These are phyloP conservation scores for Tetramorium parvispinum DNA, from an alignment of 1,140 invertebrate genomes.

Conservation along the genomic window DNA sequence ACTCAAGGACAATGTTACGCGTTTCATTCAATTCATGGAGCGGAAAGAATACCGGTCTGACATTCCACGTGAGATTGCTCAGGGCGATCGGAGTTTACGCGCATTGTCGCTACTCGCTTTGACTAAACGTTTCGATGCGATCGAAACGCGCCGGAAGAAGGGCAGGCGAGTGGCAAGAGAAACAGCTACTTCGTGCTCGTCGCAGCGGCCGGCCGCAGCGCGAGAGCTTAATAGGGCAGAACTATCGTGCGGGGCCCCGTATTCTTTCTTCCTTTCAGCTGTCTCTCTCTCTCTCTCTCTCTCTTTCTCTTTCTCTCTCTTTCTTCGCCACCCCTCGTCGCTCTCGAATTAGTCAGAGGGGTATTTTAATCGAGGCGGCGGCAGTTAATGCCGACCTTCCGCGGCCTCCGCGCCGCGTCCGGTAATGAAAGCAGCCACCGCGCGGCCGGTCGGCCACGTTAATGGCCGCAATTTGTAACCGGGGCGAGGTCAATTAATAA, in stretches of 20 bases:
- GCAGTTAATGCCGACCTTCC: slow-evolving; percentile 52
- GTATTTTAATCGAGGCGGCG: slow-evolving; percentile 43
- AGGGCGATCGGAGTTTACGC: slow-evolving; percentile 20
- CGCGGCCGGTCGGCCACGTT: slow-evolving; percentile 57
- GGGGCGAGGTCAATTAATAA: slow-evolving; percentile 80
- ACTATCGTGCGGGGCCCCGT: not conserved
- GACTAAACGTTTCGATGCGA: slow-evolving; percentile 16
- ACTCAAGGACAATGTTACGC: slow-evolving; percentile 47
- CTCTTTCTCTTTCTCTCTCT: not conserved
- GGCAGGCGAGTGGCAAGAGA: not conserved
- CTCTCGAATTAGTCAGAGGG: slow-evolving; percentile 46
- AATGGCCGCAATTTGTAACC: slow-evolving; percentile 78
- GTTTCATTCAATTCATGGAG: slow-evolving; percentile 35
- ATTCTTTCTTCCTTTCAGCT: slow-evolving; percentile 27
- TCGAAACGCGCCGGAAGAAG: not conserved
- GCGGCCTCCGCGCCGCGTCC: slow-evolving; percentile 34
- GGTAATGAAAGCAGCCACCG: slow-evolving; percentile 71
- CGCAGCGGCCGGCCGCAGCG: not conserved
- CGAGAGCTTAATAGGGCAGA: not conserved
- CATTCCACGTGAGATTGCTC: slow-evolving; percentile 28
- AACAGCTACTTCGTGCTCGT: not conserved
- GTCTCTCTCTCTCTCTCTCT: not conserved
- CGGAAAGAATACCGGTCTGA: slow-evolving; percentile 20
- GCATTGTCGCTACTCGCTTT: not conserved
- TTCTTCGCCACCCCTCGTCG: not conserved